Conservation (phyloP, 2,797 vertebrate species). For the Centroberyx gerrardi region DNA sequence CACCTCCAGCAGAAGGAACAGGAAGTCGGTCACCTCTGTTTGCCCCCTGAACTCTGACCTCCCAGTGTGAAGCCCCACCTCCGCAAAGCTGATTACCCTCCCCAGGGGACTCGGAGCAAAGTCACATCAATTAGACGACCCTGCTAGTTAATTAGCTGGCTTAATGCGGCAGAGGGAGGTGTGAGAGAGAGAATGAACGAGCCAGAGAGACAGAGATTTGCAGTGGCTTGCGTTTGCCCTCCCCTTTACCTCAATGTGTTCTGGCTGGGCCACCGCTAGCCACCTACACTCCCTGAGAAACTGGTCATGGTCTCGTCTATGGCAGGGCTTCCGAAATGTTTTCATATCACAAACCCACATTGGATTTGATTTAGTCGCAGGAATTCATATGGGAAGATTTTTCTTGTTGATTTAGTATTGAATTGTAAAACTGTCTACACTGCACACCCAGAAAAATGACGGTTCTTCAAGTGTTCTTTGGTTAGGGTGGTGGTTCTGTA, state of each 20-base stretch:
- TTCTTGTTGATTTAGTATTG: too few relatives aligned
- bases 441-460: too few relatives aligned
- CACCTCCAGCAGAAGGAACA: constrained; percentile 29
- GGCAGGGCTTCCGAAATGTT: not conserved
- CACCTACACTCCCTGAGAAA: not conserved
- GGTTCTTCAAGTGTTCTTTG: too few relatives aligned
- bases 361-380: too few relatives aligned
- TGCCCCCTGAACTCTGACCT: constrained; percentile 57
- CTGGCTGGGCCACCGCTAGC: not conserved
- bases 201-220: not conserved
- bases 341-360: not conserved
- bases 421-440: too few relatives aligned
- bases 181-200: constrained; percentile 5
- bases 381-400: too few relatives aligned
- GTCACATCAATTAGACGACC: constrained; percentile 60
- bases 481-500: too few relatives aligned
- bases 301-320: not conserved
- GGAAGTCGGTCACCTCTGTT: constrained; percentile 29
- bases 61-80: constrained; percentile 30
- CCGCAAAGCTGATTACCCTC: constrained; percentile 24
- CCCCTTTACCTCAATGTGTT: not conserved
- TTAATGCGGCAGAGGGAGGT: constrained; percentile 29
- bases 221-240: not conserved
- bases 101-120: constrained; percentile 27
- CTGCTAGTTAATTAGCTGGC: constrained; percentile 50